Evolutionary conservation across 2,888 invertebrate genomes (phyloP), one percentile per base, ranked within the genome.

Genomic region (Mythimna lalbum): DNA sequence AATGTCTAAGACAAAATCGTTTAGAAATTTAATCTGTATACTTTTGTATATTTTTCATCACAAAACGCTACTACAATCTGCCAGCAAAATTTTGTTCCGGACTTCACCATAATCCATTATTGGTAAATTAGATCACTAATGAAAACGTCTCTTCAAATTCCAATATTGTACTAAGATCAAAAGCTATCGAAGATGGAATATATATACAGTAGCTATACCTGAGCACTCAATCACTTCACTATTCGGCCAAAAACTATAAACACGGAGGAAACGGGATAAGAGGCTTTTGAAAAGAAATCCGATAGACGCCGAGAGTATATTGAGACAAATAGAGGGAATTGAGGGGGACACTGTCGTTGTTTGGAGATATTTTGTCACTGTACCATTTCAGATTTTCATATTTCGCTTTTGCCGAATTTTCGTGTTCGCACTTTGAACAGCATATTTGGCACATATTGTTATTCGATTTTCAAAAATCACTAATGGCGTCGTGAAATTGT

Each of bases 281-380:
- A 89, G 87, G 91, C 90, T 90, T 90, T 88, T 80, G 69, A 80
- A 67, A 83, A 80, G 77, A 86, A 89, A 89, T 89, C 90, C 90
- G 89, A 88, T 89, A 86, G 87, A 91, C 88, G 87, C 87, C 82
- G 85, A 85, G 85, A 85, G 87, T 88, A 87, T 87, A 89, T 86
- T 83, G 89, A 88, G 88, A 90, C 91, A 91, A 89, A 87, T 86
- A 87, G 80, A 82, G 86, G 81, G 89, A 90, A 91, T 90, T 89
- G 88, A 83, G 86, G 78, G 75, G 80, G 79, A 86, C 84, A 80
- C 87, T 83, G 83, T 78, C 86, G 75, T 78, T 65, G 72, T 72
- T 69, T 60, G 67, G 31, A 81, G 78, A 82, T 83, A 86, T 85
- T 80, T 78, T 74, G 73, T 61, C 78, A 73, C 69, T 57, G 73